These are phyloP conservation scores for Cephalotes varians DNA, from an alignment of 2,888 invertebrate genomes.

Conservation along the genomic window DNA sequence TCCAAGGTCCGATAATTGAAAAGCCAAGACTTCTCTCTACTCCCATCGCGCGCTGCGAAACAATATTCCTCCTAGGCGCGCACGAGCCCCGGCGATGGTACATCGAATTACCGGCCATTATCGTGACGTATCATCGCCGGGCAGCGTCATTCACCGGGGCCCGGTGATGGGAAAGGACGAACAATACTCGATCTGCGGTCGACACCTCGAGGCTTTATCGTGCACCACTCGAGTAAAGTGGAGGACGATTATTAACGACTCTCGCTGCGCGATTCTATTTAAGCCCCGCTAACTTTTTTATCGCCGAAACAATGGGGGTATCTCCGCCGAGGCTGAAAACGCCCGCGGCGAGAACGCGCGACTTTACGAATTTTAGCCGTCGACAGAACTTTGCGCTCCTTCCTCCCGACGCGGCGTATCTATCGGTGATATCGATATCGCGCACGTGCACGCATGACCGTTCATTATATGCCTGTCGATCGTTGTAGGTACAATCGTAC, in stretches of 20 bases:
- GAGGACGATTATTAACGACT: conserved; percentile 74
- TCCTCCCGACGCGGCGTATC: neutral
- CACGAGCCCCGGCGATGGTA: conserved; percentile 72
- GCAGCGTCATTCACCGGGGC: conserved; percentile 74
- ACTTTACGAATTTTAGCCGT: conserved; percentile 41
- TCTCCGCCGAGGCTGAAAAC: neutral
- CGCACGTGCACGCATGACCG: neutral
- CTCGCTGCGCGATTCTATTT: conserved; percentile 65
- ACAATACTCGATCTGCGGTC: conserved; percentile 75
- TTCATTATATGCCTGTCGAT: conserved; percentile 20
- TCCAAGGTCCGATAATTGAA: conserved; percentile 78
- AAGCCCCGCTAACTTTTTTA: conserved; percentile 58
- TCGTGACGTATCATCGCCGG: conserved; percentile 81
- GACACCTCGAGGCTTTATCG: conserved; percentile 74
- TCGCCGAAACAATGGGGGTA: conserved; percentile 59
- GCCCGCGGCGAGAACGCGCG: conserved; percentile 27
- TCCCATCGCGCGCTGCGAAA: conserved; percentile 66
- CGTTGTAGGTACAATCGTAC: conserved; percentile 4
- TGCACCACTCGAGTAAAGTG: conserved; percentile 68
- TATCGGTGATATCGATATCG: conserved; percentile 20
- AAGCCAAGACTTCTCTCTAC: conserved; percentile 73
- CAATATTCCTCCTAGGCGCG: conserved; percentile 69
- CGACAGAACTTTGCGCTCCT: neutral
- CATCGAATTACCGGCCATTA: conserved; percentile 82
- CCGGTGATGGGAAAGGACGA: conserved; percentile 73